Evolutionary conservation across 2,797 vertebrate species (phyloP), one percentile per base, ranked within the genome.

Genomic region (Enteromius trimaculatus): DNA sequence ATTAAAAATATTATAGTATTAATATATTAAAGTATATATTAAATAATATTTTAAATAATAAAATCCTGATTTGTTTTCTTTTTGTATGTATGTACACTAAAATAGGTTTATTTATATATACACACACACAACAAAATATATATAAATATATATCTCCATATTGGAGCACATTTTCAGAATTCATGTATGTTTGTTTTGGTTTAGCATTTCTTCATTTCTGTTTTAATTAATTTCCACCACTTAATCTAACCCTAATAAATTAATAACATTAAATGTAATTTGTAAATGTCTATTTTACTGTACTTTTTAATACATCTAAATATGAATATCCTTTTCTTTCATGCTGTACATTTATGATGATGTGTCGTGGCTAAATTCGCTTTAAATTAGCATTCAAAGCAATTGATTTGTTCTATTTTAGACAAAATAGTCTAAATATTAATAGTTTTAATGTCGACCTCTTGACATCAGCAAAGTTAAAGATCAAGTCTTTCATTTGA

Each of bases 401-500:
- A 29, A 7, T 6, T 29, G 26, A 62, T 29, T 29, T 62, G 60
- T 64, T 29, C 6, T 16, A 64, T 31, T 29, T 58, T 64, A 31
- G 26, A 31, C 14, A 16, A 31, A 64, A 16, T 16, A 7, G 14
- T 29, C 16, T 7, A 64, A 29, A 29, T 64, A 31, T 2, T 17
- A 29, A 17, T 29, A 16, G 26, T 16, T 62, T 62, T 62, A 62
- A 62, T 16, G 29, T 16, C 11, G 26, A 31, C 42, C 13, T 51
- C 19, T 68, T 16, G 29, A 66, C 3, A 1, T 21, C 10, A 65
- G 17, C 6, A 14, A 14, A 51, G 26, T 14, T 31, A 49, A 66
- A 34, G 23, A 65, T 78, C 60, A 64, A 58, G 51, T 9, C 21
- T 58, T 76, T 39, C 31, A 23, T 39, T 39, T 75, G 51, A 75